Conservation (phyloP, 1,140 invertebrate genomes). For the Asobara japonica region DNA sequence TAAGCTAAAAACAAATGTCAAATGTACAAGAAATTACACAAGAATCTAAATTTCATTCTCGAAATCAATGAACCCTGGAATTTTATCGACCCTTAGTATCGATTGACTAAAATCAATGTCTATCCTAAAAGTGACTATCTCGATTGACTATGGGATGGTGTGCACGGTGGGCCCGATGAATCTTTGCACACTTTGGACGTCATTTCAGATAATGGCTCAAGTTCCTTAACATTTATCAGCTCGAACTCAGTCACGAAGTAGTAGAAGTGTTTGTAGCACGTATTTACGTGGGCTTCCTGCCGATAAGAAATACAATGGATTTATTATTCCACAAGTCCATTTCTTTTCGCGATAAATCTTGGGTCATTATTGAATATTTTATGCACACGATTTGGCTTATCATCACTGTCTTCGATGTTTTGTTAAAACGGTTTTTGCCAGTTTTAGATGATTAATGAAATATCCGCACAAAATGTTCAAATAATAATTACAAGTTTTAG, state of each 20-base stretch:
- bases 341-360: constrained; percentile 44
- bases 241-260: constrained; percentile 94
- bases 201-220: constrained; percentile 88
- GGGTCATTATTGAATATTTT: neutral
- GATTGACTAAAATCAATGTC: neutral
- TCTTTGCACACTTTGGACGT: constrained; percentile 76
- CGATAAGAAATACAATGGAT: constrained; percentile 40
- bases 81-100: too few relatives aligned
- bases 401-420: too few relatives aligned
- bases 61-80: too few relatives aligned
- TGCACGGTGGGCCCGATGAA: constrained; percentile 40
- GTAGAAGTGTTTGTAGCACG: constrained; percentile 97
- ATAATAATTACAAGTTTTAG: too few relatives aligned
- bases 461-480: too few relatives aligned
- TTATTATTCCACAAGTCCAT: neutral
- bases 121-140: constrained; percentile 49
- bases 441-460: too few relatives aligned
- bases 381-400: too few relatives aligned
- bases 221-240: constrained; percentile 84
- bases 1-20: too few relatives aligned
- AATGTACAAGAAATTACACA: too few relatives aligned
- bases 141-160: constrained; percentile 45
- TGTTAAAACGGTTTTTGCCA: too few relatives aligned
- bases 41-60: too few relatives aligned
- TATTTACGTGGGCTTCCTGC: constrained; percentile 95